These are phyloP conservation scores for Cacoxenus indagator DNA, from an alignment of 2,888 invertebrate species.

Conservation along the genomic window DNA sequence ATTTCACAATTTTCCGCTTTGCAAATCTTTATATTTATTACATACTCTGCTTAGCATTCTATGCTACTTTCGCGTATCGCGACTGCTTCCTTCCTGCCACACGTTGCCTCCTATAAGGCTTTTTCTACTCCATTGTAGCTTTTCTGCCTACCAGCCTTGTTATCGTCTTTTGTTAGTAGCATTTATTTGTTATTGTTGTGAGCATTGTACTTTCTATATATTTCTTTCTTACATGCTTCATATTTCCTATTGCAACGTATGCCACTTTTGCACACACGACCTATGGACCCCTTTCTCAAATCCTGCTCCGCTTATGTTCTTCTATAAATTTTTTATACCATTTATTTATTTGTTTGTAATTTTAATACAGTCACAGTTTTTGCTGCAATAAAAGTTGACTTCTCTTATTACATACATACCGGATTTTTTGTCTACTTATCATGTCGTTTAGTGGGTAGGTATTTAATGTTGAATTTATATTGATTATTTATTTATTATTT, in stretches of 20 bases:
- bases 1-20: slow-evolving; percentile 51
- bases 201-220: too few species aligned
- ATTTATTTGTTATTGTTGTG: background rate
- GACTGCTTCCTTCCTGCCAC: slow-evolving; percentile 28
- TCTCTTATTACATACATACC: slow-evolving; percentile 29
- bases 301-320: slow-evolving; percentile 17
- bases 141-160: slow-evolving; percentile 7
- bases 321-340: slow-evolving; percentile 15
- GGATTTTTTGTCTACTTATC: background rate
- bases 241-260: slow-evolving; percentile 16
- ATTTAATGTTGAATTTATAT: background rate
- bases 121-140: slow-evolving; percentile 23
- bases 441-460: background rate
- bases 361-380: slow-evolving; percentile 41
- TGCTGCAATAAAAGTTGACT: slow-evolving; percentile 39
- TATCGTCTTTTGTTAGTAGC: slow-evolving; percentile 25
- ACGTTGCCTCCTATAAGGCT: slow-evolving; percentile 22
- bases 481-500: background rate
- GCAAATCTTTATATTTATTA: slow-evolving; percentile 56
- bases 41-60: slow-evolving; percentile 40
- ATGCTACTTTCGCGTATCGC: slow-evolving; percentile 25
- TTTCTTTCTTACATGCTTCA: slow-evolving; percentile 14
- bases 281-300: background rate
- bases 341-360: slow-evolving; percentile 29
- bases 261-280: slow-evolving; percentile 24